phyloP scores from a whole-genome alignment of 2,797 vertebrate species.

The Carcharodon carcharias region DNA sequence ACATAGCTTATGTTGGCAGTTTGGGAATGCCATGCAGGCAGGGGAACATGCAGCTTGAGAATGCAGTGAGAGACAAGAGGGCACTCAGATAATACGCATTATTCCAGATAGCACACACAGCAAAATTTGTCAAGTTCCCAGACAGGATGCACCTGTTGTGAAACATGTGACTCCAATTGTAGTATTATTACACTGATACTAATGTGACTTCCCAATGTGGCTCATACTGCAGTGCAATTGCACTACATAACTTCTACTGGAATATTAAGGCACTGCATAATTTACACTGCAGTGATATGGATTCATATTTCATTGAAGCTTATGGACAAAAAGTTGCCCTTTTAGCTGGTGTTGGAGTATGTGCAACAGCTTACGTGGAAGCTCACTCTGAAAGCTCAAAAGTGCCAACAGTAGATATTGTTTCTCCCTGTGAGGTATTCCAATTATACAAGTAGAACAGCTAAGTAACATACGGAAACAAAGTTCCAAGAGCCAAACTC shows the following conservation, averaged over 20 bases:
- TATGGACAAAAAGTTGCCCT: neutral
- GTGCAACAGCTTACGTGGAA: neutral
- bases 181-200: neutral
- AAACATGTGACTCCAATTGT: neutral
- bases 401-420: neutral
- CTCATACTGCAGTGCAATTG: neutral
- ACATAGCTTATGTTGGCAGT: neutral
- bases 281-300: neutral
- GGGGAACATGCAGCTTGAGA: neutral
- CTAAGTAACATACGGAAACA: neutral
- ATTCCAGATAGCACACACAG: neutral
- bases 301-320: constrained; percentile 3
- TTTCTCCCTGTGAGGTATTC: neutral
- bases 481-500: neutral
- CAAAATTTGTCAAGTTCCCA: neutral
- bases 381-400: neutral
- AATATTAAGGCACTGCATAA: neutral
- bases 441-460: neutral
- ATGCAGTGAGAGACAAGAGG: neutral
- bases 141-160: neutral
- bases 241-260: neutral
- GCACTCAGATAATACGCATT: neutral
- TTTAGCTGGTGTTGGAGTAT: neutral
- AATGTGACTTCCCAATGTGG: neutral
- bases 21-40: neutral